Percentiles rank a stretch among this genome's conserved stretches.
Conservation (phyloP, 2,888 invertebrate genomes). For the Schizotus pectinicornis region DNA sequence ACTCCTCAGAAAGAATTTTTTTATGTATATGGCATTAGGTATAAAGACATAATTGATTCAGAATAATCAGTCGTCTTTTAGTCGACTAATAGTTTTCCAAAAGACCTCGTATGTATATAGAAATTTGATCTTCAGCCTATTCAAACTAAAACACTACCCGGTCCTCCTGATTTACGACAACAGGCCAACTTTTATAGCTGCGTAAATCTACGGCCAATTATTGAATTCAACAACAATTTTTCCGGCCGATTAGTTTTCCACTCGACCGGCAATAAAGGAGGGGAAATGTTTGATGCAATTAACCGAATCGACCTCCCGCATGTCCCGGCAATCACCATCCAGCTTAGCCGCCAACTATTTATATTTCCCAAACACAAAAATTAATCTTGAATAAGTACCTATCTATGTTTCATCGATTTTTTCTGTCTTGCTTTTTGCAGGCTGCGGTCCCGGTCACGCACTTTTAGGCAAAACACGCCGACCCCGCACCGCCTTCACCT, state of each 20-base stretch:
- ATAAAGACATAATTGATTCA: too few species aligned
- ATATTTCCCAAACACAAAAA: not conserved
- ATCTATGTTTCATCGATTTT: not conserved
- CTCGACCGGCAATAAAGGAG: not conserved
- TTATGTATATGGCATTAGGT: too few species aligned
- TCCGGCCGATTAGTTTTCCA: conserved; percentile 9
- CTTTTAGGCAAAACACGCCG: conserved; percentile 85
- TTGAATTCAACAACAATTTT: not conserved
- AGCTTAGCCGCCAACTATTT: not conserved
- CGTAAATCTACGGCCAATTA: conserved; percentile 1
- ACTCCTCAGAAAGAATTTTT: too few species aligned
- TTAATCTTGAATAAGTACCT: not conserved
- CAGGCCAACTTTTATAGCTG: not conserved
- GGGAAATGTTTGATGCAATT: conserved; percentile 1
- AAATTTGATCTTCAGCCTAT: not conserved
- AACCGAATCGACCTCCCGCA: not conserved
- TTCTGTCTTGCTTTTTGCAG: conserved; percentile 55
- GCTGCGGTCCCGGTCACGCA: conserved; percentile 74
- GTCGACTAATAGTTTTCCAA: too few species aligned
- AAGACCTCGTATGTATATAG: not conserved
- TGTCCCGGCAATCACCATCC: too few species aligned
- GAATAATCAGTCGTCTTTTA: too few species aligned
- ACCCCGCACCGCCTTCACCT: conserved; percentile 97
- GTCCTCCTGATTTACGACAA: conserved; percentile 10
- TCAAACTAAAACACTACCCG: not conserved